Conservation (phyloP, 2,113 vertebrate species). For the Gadus macrocephalus region DNA sequence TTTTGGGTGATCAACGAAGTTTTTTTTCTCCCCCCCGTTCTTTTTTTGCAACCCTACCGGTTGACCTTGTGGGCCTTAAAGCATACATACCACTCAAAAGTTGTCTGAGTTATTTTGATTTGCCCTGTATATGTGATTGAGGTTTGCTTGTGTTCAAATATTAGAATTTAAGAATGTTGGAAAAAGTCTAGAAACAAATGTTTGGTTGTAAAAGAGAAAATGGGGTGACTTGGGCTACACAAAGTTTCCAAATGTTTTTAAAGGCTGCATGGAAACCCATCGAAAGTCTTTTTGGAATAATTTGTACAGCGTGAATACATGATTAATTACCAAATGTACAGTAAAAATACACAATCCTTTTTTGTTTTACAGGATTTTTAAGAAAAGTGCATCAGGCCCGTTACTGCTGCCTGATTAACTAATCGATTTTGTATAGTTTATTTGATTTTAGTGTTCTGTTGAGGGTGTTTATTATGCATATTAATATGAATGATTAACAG, state of each 20-base stretch:
- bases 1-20: too few species aligned
- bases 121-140: conserved; percentile 69
- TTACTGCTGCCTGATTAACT: conserved; percentile 45
- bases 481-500: too few species aligned
- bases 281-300: conserved; percentile 57
- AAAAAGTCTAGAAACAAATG: conserved; percentile 67
- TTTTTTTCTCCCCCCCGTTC: too few species aligned
- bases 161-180: conserved; percentile 73
- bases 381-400: conserved; percentile 63
- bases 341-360: conserved; percentile 22
- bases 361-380: conserved; percentile 23
- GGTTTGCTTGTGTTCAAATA: neutral
- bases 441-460: neutral
- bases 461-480: neutral
- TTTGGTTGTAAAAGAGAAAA: conserved; percentile 65
- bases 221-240: conserved; percentile 57
- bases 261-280: conserved; percentile 74
- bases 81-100: conserved; percentile 80
- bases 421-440: neutral
- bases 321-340: conserved; percentile 77
- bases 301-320: conserved; percentile 72
- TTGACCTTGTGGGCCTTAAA: conserved; percentile 75
- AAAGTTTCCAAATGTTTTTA: conserved; percentile 67
- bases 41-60: conserved; percentile 33
- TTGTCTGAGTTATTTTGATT: conserved; percentile 63